Evolutionary conservation across 2,888 invertebrate genomes (phyloP).

Genomic region (Ochropleura plecta): DNA sequence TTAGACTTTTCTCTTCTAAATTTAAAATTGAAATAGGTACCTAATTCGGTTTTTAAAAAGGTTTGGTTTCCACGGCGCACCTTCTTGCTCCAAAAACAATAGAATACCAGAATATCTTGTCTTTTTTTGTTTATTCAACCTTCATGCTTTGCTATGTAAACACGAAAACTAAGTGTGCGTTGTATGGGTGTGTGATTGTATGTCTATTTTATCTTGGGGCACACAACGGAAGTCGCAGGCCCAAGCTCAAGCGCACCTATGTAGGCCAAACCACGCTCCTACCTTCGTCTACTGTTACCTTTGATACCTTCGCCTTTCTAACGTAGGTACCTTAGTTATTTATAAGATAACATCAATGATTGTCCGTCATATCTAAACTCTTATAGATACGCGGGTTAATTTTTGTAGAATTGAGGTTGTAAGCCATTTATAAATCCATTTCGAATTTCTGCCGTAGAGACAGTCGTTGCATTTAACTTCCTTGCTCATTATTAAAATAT

Average conservation of each 20-base stretch:
- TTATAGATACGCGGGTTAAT: constrained; percentile 20
- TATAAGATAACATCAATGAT: constrained; percentile 68
- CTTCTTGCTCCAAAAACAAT: constrained; percentile 20
- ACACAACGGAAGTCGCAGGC: constrained; percentile 76
- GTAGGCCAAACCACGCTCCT: constrained; percentile 79
- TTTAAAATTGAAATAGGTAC: neutral
- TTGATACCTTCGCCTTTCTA: constrained; percentile 84
- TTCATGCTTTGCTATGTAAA: constrained; percentile 41
- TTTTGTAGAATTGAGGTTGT: constrained; percentile 11
- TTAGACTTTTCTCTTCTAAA: constrained; percentile 2
- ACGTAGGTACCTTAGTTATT: constrained; percentile 62
- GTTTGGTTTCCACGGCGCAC: neutral
- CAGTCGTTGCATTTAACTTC: neutral
- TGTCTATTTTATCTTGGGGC: constrained; percentile 60
- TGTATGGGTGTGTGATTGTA: constrained; percentile 41
- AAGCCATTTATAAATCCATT: constrained; percentile 30
- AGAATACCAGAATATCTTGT: constrained; percentile 18
- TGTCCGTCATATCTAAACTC: constrained; percentile 57
- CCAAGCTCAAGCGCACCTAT: constrained; percentile 70
- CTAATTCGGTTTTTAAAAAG: constrained; percentile 4
- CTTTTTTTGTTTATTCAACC: constrained; percentile 33
- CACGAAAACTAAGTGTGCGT: constrained; percentile 25
- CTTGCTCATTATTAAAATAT: neutral
- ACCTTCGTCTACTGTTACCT: constrained; percentile 80
- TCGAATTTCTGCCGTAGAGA: neutral